A percentile compares a stretch with the other conserved stretches of the same genome.
These are phyloP conservation scores for Nematolebias whitei DNA, from an alignment of 2,113 vertebrate genomes.

Conservation along the genomic window DNA sequence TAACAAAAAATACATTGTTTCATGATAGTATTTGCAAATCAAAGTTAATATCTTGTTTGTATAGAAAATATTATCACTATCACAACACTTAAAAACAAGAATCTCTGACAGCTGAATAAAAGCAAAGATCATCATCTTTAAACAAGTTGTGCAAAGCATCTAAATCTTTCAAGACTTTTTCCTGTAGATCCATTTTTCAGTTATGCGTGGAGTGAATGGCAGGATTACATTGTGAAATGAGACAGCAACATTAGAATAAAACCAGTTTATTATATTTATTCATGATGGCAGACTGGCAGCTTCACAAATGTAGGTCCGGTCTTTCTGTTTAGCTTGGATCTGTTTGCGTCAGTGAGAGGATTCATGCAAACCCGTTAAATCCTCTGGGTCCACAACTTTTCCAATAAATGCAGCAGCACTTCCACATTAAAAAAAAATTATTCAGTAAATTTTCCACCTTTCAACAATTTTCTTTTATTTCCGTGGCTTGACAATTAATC, in stretches of 20 bases:
- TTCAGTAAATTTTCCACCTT: slow-evolving; percentile 61
- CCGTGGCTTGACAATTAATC: slow-evolving; percentile 56
- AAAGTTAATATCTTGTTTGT: not conserved
- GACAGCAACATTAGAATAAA: not conserved
- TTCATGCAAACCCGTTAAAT: slow-evolving; percentile 31
- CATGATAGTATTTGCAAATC: too few relatives aligned
- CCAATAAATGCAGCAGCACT: slow-evolving; percentile 46
- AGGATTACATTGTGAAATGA: not conserved
- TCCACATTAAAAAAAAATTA: slow-evolving; percentile 52
- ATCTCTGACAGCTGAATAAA: not conserved
- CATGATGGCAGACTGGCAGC: not conserved
- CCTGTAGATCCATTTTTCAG: too few relatives aligned
- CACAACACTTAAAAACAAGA: not conserved
- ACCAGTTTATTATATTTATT: slow-evolving; percentile 6
- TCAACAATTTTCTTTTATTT: slow-evolving; percentile 59
- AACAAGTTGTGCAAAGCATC: not conserved
- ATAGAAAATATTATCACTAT: too few relatives aligned
- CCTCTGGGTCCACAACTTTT: slow-evolving; percentile 28
- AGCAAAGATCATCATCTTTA: not conserved
- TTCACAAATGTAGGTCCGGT: slow-evolving; percentile 9
- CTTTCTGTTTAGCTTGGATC: slow-evolving; percentile 35
- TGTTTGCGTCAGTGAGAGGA: slow-evolving; percentile 21
- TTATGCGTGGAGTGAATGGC: not conserved
- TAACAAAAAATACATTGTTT: too few relatives aligned
- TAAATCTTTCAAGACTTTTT: too few relatives aligned